Evolutionary conservation across 2,113 vertebrate species (phyloP).

Genomic region (Apteryx owenii): DNA sequence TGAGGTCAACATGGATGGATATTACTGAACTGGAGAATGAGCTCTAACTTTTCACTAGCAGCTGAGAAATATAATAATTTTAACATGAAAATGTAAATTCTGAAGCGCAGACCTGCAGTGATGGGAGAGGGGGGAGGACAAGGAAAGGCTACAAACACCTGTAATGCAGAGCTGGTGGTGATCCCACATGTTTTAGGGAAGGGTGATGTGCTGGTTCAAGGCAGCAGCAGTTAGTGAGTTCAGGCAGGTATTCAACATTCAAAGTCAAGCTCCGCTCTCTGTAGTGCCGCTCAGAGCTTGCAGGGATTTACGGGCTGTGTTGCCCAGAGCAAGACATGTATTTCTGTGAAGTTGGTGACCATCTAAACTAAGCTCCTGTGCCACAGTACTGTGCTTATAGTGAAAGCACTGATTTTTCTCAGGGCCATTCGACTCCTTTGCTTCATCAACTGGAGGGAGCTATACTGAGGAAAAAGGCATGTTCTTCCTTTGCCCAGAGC

Average conservation of each 20-base stretch:
- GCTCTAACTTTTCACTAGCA: background rate
- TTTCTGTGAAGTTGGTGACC: background rate
- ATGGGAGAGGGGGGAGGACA: background rate
- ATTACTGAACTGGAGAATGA: background rate
- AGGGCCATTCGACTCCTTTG: background rate
- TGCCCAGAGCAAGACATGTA: background rate
- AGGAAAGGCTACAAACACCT: background rate
- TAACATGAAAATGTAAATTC: background rate
- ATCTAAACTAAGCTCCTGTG: background rate
- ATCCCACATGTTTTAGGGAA: background rate
- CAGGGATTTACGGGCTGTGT: background rate
- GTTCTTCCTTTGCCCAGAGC: background rate
- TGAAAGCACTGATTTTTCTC: background rate
- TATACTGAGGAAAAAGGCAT: background rate
- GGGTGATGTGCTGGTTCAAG: background rate
- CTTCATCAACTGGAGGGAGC: background rate
- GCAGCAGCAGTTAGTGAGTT: background rate
- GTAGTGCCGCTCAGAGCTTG: background rate
- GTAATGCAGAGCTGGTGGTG: background rate
- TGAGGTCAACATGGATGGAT: background rate
- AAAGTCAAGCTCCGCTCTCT: background rate
- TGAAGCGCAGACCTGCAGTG: fast-evolving
- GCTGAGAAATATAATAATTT: background rate
- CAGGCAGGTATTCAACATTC: background rate
- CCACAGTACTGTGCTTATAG: background rate